Conservation (phyloP, 2,888 invertebrate genomes). For the Apeira syringaria region DNA sequence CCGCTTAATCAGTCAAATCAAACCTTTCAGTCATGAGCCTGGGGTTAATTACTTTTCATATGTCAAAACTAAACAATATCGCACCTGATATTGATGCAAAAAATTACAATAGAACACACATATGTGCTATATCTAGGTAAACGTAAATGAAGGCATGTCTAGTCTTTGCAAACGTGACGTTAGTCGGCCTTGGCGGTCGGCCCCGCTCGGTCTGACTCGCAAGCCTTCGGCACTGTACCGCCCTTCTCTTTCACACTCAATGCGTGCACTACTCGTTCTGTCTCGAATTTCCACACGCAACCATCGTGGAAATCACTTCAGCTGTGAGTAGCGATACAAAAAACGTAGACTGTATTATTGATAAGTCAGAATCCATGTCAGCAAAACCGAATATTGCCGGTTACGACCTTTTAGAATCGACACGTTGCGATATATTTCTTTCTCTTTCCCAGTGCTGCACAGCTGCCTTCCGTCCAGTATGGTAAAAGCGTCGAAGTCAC, state of each 20-base stretch:
- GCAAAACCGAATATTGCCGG: slow-evolving; percentile 29
- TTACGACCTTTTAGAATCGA: slow-evolving; percentile 49
- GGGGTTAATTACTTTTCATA: too few species aligned
- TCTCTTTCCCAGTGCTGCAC: slow-evolving; percentile 74
- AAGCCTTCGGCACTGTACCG: slow-evolving; percentile 45
- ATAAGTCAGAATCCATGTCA: slow-evolving; percentile 42
- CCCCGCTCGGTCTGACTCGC: slow-evolving; percentile 60
- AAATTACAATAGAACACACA: too few species aligned
- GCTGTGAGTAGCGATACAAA: slow-evolving; percentile 46
- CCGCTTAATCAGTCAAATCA: too few species aligned
- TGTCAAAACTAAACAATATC: not conserved
- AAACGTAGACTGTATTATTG: slow-evolving; percentile 52
- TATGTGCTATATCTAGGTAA: too few species aligned
- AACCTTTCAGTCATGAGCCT: too few species aligned
- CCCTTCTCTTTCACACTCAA: slow-evolving; percentile 67
- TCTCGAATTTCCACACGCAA: slow-evolving; percentile 74
- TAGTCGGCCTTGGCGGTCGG: slow-evolving; percentile 77
- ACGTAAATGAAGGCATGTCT: slow-evolving; percentile 65
- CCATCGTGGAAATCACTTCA: slow-evolving; percentile 74
- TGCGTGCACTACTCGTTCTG: slow-evolving; percentile 57
- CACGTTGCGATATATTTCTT: slow-evolving; percentile 67
- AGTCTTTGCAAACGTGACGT: slow-evolving; percentile 75
- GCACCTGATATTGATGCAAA: slow-evolving; percentile 47
- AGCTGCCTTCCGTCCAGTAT: slow-evolving; percentile 74
- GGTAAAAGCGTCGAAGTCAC: slow-evolving; percentile 63